Base-by-base conservation (phyloP, 1,140 invertebrate species). In the Trypoxylus dichotomus region DNA sequence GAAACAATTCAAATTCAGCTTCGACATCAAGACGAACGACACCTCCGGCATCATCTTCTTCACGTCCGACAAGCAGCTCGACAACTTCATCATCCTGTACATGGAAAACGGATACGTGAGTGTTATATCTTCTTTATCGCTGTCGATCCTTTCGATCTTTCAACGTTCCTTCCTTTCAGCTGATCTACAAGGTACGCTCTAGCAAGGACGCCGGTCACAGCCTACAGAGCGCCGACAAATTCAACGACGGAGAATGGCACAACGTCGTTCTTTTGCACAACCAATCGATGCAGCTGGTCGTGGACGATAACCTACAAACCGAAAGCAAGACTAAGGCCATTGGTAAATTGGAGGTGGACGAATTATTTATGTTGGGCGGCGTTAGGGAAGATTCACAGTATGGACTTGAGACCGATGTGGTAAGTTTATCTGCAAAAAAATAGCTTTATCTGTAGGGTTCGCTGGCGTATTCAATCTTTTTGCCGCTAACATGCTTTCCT, bases 231-330 rank as follows among this genome's bases (percentile, higher is more conserved):
- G 24, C 27, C 60, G 27, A 68, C 1, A 87, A 86, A 11, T 92
- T 96, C 77, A 94, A 96, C 81, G 96, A 98, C 85, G 92, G 93
- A 8, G 83, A 92, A 42, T 99, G 97, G 97, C 97, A 99, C 84
- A 91, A 88, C 0, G 89, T 94, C 0, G 87, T 87, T 13, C 90
- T 94, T 80, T 91, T 89, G 47, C 87, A 92, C 74, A 84, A 89
- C 32, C 83, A 85, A 2, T 87, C 88, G 32, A 84, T 87, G 92
- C 0, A 90, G 78, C 85, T 97, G n/a, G 87, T 87, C 1, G 89
- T 95, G 1, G 95, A 96, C 83, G 88, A 90, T 0, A 88, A 90
- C 25, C 83, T 89, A 0, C 83, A 90, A 0, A 87, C 87, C 0
- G 87, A 89, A 7, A 89, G 90, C 3, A 87, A 87, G 68, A 91